Evolutionary conservation across 2,113 vertebrate species (phyloP).

Genomic region (Melierax canorus): DNA sequence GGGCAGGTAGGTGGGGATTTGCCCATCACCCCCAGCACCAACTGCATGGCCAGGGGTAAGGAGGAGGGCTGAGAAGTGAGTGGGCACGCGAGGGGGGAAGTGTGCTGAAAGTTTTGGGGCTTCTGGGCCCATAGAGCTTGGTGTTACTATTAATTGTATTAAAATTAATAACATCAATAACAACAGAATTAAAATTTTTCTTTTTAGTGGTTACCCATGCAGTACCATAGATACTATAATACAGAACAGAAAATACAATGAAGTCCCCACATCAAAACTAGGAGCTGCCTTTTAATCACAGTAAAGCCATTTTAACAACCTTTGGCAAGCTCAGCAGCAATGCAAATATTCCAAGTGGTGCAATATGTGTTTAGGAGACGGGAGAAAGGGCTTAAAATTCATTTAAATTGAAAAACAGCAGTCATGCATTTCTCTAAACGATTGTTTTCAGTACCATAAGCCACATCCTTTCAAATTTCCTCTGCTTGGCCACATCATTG

Average conservation of each 20-base stretch:
- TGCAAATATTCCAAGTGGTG: background rate
- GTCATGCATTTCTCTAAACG: constrained; percentile 1
- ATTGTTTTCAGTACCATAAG: constrained; percentile 33
- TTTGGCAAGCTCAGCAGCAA: constrained; percentile 1
- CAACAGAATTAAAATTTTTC: background rate
- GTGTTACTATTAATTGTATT: background rate
- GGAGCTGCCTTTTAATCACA: background rate
- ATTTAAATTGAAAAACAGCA: constrained; percentile 56
- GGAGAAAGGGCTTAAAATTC: constrained; percentile 31
- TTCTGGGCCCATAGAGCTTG: background rate
- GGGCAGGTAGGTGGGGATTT: background rate
- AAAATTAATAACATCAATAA: background rate
- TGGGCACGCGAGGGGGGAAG: rapidly evolving
- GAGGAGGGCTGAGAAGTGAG: background rate
- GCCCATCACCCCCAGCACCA: background rate
- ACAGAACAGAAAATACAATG: background rate
- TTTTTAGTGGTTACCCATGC: background rate
- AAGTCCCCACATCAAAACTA: background rate
- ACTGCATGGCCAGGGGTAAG: rapidly evolving
- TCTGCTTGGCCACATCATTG: constrained; percentile 32
- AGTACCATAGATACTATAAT: background rate
- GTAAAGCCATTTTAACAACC: background rate
- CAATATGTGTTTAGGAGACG: constrained; percentile 1
- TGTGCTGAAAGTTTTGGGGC: background rate
- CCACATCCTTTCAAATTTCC: constrained; percentile 47